Base-by-base conservation (phyloP, 2,888 invertebrate species). In the Priocnemis perturbator region DNA sequence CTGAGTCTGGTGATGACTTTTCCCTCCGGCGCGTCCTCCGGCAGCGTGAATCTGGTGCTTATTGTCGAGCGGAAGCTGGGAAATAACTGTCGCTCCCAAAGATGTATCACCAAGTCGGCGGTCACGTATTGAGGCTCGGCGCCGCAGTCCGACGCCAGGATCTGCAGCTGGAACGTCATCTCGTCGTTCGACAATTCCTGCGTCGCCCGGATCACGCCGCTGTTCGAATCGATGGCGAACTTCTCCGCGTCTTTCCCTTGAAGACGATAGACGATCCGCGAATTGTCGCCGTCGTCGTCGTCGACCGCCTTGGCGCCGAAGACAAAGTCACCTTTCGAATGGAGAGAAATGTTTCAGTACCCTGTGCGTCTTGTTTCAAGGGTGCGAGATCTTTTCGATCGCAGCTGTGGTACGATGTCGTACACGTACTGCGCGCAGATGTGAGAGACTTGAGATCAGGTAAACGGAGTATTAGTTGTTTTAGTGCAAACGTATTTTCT, bases 291-390 rank as follows among this genome's bases (percentile, higher is more conserved):
- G 65, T 94, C 92, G 88, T 98, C 98, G 69, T 92, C 91, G 88
- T 98, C 98, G 5, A 91, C 91, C 0, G 98, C 98, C 87, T 94
- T 95, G 0, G 96, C 96, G 9, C 98, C 98, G 86, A 97, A 95
- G 23, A 98, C 95, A 90, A 98, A 98, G 82, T 96, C 90, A 57
- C 91, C 93, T 89, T 9, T 3, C 17, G 17, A 11, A 11, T 11
- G 37, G 30, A 15, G 19, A 56, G 30, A 56, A 23, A 23, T 5
- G 26, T 26, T 26, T 26, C n/a, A n/a, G n/a, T n/a, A n/a, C n/a
- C n/a, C n/a, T n/a, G n/a, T n/a, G n/a, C n/a, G n/a, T n/a, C n/a
- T n/a, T n/a, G n/a, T n/a, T n/a, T n/a, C n/a, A n/a, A n/a, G n/a
- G n/a, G n/a, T n/a, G n/a, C n/a, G n/a, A n/a, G n/a, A n/a, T n/a